Conservation (phyloP, 2,888 invertebrate genomes). For the Tachina grossa region DNA sequence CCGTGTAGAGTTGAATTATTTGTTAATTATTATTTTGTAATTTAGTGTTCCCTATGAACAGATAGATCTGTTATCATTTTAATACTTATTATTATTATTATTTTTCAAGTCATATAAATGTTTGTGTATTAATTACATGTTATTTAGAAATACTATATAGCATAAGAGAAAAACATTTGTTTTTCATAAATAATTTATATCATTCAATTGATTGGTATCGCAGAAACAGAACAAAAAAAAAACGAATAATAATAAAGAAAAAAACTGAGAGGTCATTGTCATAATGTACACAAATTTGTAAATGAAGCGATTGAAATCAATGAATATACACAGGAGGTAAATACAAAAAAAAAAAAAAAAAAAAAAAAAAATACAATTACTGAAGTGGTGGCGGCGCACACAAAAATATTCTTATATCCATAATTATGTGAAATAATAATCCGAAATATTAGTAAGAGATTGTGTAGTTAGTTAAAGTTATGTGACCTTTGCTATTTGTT, state of each 20-base stretch:
- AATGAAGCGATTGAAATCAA: constrained; percentile 55
- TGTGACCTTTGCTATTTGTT: too few species aligned
- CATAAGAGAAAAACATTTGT: constrained; percentile 12
- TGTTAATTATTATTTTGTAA: not conserved
- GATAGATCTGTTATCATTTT: not conserved
- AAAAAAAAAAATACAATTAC: not conserved
- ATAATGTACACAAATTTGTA: constrained; percentile 68
- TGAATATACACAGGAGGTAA: constrained; percentile 9
- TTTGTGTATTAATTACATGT: constrained; percentile 41
- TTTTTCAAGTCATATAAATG: not conserved
- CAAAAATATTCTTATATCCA: not conserved
- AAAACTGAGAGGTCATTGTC: constrained; percentile 52
- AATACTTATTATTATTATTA: not conserved
- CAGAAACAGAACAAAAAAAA: constrained; percentile 16
- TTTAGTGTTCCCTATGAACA: not conserved
- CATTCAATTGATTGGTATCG: constrained; percentile 42
- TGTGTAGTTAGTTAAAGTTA: too few species aligned
- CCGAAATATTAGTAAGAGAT: not conserved
- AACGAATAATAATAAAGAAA: constrained; percentile 1
- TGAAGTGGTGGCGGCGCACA: not conserved
- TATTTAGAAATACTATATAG: constrained; percentile 14
- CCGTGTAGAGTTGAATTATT: not conserved
- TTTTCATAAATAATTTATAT: constrained; percentile 18
- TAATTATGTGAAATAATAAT: constrained; percentile 16
- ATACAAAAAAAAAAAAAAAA: constrained; percentile 10